Conservation (phyloP, 2,888 invertebrate genomes). For the Acanthosepion esculentum region DNA sequence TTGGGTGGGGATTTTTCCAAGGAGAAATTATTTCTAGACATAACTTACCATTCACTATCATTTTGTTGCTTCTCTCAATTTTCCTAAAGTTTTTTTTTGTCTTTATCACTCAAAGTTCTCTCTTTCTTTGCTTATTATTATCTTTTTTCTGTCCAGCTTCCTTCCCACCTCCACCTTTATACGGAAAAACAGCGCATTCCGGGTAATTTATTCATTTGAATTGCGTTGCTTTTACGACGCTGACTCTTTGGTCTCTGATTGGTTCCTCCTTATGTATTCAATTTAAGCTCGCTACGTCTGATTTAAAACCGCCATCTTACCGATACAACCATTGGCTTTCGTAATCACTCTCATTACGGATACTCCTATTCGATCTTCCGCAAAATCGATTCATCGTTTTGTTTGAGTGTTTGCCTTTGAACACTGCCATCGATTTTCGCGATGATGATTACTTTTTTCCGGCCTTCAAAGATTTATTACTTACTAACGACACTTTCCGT, state of each 20-base stretch:
- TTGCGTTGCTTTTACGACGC: background rate
- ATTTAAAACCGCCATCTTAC: slow-evolving; percentile 33
- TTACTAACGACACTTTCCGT: background rate
- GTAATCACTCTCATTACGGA: slow-evolving; percentile 8
- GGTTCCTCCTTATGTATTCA: background rate
- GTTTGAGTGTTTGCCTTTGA: background rate
- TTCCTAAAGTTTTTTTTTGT: background rate
- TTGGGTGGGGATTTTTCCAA: no score
- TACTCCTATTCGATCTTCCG: background rate
- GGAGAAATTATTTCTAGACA: no score
- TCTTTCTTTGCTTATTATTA: background rate
- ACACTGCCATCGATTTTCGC: background rate
- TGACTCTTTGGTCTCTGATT: background rate
- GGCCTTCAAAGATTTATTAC: background rate
- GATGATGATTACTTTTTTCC: background rate
- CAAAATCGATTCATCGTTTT: background rate
- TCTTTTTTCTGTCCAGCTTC: background rate
- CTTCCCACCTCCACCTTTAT: background rate
- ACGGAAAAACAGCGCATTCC: background rate
- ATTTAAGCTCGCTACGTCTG: background rate
- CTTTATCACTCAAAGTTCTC: no score
- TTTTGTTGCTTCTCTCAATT: background rate
- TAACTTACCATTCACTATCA: no score
- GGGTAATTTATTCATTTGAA: slow-evolving; percentile 33
- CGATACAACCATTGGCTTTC: background rate